Evolutionary conservation across 2,888 invertebrate species (phyloP).

Genomic region (Drosophila falleni): DNA sequence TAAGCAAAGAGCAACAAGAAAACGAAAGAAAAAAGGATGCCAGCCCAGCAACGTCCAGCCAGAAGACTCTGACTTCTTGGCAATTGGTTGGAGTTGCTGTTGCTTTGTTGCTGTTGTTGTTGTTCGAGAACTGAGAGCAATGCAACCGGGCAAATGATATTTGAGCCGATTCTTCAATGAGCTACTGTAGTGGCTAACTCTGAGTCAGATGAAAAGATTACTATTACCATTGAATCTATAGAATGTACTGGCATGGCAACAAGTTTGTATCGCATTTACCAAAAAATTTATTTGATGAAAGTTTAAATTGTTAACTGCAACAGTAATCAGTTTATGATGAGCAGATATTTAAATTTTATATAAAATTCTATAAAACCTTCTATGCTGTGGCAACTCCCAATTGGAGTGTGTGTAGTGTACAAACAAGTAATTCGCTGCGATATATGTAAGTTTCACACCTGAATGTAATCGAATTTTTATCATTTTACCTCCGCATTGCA

Average conservation of each 20-base stretch:
- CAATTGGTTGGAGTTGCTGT: conserved; percentile 36
- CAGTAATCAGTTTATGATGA: background rate
- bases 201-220: conserved; percentile 46
- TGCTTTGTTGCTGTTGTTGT: background rate
- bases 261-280: conserved; percentile 15
- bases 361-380: background rate
- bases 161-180: conserved; percentile 72
- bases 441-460: conserved; percentile 83
- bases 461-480: conserved; percentile 83
- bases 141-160: conserved; percentile 52
- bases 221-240: conserved; percentile 24
- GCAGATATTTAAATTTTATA: conserved; percentile 1
- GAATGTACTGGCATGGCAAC: conserved; percentile 35
- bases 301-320: background rate
- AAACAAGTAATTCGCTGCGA: conserved; percentile 74
- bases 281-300: conserved; percentile 13
- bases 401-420: conserved; percentile 59
- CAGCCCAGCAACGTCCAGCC: conserved; percentile 31
- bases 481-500: conserved; percentile 82
- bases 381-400: conserved; percentile 28
- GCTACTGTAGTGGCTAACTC: conserved; percentile 68
- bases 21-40: conserved; percentile 51
- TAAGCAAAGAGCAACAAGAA: conserved; percentile 35
- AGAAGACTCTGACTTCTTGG: conserved; percentile 23
- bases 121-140: conserved; percentile 15